phyloP scores from a whole-genome alignment of 2,888 invertebrate species.

The Podabrus alpinus region DNA sequence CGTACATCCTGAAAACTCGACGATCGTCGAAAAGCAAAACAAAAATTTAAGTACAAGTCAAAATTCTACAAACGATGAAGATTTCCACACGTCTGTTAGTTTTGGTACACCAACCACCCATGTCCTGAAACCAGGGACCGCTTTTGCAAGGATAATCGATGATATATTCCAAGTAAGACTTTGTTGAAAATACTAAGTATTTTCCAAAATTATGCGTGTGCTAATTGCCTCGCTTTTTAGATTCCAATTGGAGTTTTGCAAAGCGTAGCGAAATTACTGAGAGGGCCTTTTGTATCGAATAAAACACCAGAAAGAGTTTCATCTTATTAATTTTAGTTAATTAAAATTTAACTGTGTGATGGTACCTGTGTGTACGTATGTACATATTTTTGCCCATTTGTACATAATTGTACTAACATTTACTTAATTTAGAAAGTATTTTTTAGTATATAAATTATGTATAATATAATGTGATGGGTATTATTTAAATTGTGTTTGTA shows the following conservation, averaged over 20 bases:
- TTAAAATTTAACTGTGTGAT: not conserved
- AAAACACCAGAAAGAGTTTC: slow-evolving; percentile 42
- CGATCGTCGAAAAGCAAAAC: not conserved
- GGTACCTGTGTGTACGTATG: not conserved
- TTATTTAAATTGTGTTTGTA: not conserved
- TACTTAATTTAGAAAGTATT: not conserved
- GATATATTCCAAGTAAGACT: slow-evolving; percentile 50
- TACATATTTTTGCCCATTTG: not conserved
- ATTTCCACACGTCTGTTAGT: slow-evolving; percentile 6
- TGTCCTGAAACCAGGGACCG: slow-evolving; percentile 45
- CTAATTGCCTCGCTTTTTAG: slow-evolving; percentile 39
- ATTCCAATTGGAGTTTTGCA: slow-evolving; percentile 52
- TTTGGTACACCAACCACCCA: slow-evolving; percentile 37
- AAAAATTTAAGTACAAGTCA: not conserved
- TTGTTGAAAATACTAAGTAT: not conserved
- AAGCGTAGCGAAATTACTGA: slow-evolving; percentile 50
- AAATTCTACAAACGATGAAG: not conserved
- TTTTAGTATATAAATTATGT: not conserved
- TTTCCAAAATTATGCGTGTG: not conserved
- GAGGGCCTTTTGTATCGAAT: slow-evolving; percentile 47
- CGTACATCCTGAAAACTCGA: slow-evolving; percentile 9
- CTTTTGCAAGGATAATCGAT: slow-evolving; percentile 51
- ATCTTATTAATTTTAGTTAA: slow-evolving; percentile 21
- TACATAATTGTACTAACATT: not conserved
- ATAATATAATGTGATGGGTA: not conserved